A percentile compares a stretch with the other conserved stretches of the same genome.
Conservation (phyloP, 2,888 invertebrate species). For the Cacoxenus indagator region DNA sequence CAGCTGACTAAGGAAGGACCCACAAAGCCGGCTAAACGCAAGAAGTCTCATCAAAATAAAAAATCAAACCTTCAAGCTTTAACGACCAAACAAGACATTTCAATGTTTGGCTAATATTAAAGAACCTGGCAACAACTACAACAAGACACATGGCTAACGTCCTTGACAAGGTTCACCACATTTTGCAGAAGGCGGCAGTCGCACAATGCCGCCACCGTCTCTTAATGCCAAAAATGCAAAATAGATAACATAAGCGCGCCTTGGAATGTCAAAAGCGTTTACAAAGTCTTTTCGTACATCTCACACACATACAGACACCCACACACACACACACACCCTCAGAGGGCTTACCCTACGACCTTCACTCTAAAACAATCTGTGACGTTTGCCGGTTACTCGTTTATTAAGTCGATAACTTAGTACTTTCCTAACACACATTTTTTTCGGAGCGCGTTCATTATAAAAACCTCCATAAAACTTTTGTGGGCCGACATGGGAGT, state of each 20-base stretch:
- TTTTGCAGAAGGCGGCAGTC: neutral
- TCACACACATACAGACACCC: neutral
- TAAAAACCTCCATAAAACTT: too few species aligned
- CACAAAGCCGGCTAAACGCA: too few species aligned
- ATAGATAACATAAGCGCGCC: too few species aligned
- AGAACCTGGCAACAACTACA: neutral
- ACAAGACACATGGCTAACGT: neutral
- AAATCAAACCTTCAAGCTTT: too few species aligned
- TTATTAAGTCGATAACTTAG: slow-evolving; percentile 57
- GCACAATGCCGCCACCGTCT: too few species aligned
- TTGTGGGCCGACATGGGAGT: too few species aligned
- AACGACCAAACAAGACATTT: too few species aligned
- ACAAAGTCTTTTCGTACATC: neutral
- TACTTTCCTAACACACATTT: too few species aligned
- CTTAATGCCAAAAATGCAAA: neutral
- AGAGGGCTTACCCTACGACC: slow-evolving; percentile 1
- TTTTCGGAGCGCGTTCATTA: too few species aligned
- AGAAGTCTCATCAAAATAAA: too few species aligned
- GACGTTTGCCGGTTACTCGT: slow-evolving; percentile 13
- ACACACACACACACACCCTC: neutral
- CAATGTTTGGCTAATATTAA: neutral
- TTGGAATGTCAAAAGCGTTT: neutral
- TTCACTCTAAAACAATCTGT: neutral
- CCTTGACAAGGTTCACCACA: slow-evolving; percentile 7
- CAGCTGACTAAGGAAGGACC: too few species aligned